A percentile compares a stretch with the other conserved stretches of the same genome.
phyloP scores from a whole-genome alignment of 2,113 vertebrate genomes.

The Anser brachyrhynchus region DNA sequence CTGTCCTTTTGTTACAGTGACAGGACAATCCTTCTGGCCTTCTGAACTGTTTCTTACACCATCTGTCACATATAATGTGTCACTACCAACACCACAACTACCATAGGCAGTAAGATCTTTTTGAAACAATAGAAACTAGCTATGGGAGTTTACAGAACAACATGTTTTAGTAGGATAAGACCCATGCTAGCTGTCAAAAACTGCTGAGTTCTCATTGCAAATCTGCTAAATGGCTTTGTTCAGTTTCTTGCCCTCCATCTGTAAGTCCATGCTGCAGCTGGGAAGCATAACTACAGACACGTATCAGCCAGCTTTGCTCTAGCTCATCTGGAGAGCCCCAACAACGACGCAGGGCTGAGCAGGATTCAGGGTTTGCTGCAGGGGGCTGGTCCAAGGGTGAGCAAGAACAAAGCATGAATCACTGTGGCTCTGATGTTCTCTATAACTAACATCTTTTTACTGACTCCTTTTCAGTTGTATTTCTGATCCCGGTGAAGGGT shows the following conservation, averaged over 20 bases:
- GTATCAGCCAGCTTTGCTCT: not conserved
- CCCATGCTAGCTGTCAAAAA: slow-evolving; percentile 10
- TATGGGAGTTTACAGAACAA: not conserved
- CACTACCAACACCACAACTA: not conserved
- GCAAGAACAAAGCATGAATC: too few relatives aligned
- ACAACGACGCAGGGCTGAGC: not conserved
- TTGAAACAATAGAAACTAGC: not conserved
- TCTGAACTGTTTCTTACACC: not conserved
- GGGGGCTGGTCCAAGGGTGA: not conserved
- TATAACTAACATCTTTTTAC: accelerated
- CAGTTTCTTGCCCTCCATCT: not conserved
- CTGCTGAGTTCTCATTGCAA: not conserved
- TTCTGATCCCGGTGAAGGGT: not conserved
- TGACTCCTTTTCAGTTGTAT: accelerated
- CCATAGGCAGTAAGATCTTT: not conserved
- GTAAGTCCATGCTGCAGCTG: accelerated
- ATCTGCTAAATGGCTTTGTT: not conserved
- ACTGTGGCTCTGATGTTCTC: accelerated
- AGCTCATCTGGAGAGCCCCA: not conserved
- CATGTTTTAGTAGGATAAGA: not conserved
- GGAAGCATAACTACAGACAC: accelerated
- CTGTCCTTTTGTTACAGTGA: not conserved
- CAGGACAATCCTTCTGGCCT: slow-evolving; percentile 12
- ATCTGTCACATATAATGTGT: not conserved
- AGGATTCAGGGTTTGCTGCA: not conserved